Percentiles rank a stretch among this genome's conserved stretches.
These are phyloP conservation scores for Gopherus flavomarginatus DNA, from an alignment of 2,113 vertebrate species.

Conservation along the genomic window DNA sequence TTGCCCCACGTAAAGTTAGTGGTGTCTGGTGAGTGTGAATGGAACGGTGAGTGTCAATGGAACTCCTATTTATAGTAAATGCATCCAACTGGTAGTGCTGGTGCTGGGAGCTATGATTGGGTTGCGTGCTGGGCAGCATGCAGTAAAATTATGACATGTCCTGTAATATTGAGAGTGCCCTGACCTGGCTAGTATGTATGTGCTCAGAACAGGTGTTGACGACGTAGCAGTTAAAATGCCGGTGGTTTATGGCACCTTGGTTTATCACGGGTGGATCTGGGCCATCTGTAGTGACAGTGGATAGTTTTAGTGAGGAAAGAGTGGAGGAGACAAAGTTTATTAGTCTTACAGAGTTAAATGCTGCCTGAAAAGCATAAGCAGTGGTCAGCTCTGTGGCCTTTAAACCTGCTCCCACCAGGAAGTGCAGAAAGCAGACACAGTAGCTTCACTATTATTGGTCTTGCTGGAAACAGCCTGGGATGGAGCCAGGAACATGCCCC, in stretches of 20 bases:
- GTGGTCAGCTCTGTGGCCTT: background rate
- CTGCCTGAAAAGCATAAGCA: background rate
- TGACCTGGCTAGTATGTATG: background rate
- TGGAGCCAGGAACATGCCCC: background rate
- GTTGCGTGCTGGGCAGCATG: background rate
- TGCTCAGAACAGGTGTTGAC: background rate
- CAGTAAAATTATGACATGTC: background rate
- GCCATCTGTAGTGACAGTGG: background rate
- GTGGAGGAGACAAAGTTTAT: background rate
- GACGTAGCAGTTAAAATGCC: background rate
- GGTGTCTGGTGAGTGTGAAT: background rate
- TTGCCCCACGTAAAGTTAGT: background rate
- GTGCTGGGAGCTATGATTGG: background rate
- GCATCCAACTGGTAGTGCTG: background rate
- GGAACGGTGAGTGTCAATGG: background rate
- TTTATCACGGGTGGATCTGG: background rate
- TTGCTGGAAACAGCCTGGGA: fast-evolving
- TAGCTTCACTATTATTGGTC: fast-evolving
- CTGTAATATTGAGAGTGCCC: background rate
- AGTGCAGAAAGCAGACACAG: fast-evolving
- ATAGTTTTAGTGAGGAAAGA: background rate
- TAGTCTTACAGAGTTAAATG: background rate
- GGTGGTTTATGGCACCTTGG: background rate
- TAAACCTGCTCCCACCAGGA: background rate
- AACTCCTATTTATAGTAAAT: background rate